Percentiles rank a stretch among this genome's conserved stretches.
These are phyloP conservation scores for Cynoglossus semilaevis DNA, from an alignment of 2,113 vertebrate species.

Conservation along the genomic window DNA sequence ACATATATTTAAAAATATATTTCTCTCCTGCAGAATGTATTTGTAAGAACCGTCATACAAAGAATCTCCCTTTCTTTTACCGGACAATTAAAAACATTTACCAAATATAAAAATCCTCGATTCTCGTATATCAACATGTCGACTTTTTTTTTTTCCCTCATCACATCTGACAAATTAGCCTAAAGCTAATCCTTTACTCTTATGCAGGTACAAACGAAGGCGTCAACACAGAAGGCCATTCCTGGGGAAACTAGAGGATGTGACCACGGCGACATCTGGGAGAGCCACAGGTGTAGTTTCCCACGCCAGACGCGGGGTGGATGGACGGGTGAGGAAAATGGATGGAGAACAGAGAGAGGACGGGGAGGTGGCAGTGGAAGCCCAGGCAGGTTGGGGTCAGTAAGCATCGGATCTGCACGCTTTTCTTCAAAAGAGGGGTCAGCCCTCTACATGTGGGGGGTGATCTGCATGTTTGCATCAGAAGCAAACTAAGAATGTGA, in stretches of 20 bases:
- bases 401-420: conserved; percentile 71
- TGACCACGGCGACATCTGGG: conserved; percentile 26
- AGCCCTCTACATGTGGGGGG: conserved; percentile 57
- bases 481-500: conserved; percentile 69
- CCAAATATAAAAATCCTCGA: no score
- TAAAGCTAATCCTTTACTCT: neutral
- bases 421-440: conserved; percentile 71
- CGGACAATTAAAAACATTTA: no score
- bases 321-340: conserved; percentile 40
- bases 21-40: no score
- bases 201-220: neutral
- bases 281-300: conserved; percentile 75
- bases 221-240: conserved; percentile 18
- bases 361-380: conserved; percentile 59
- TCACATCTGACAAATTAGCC: neutral
- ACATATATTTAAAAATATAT: neutral
- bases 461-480: conserved; percentile 58
- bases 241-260: neutral
- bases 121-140: no score
- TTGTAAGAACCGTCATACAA: no score
- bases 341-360: conserved; percentile 29
- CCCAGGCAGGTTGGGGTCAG: conserved; percentile 67
- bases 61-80: no score
- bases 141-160: neutral
- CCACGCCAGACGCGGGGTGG: conserved; percentile 62